Percentiles rank a stretch among this genome's conserved stretches.
phyloP scores from a whole-genome alignment of 1,140 invertebrate genomes.

The Pemphigus obesinymphae region DNA sequence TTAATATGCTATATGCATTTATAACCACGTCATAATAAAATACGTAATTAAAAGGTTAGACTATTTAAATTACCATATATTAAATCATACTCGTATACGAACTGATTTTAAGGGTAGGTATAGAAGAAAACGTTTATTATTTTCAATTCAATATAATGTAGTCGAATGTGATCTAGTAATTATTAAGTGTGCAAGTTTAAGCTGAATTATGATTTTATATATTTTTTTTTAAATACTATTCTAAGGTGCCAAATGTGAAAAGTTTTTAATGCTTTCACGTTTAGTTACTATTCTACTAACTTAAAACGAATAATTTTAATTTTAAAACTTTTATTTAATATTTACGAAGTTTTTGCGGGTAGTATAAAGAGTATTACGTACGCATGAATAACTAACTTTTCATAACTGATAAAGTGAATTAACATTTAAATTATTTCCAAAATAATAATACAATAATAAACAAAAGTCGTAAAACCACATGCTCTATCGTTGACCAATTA shows the following conservation, averaged over 20 bases:
- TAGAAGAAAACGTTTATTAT: too few relatives aligned
- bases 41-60: too few relatives aligned
- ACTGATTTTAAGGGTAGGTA: too few relatives aligned
- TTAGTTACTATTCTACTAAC: not conserved
- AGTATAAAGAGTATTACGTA: not conserved
- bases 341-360: not conserved
- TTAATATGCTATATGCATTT: too few relatives aligned
- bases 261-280: not conserved
- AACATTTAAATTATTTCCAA: constrained; percentile 12
- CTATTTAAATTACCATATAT: too few relatives aligned
- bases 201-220: not conserved
- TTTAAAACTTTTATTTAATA: constrained; percentile 15
- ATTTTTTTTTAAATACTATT: not conserved
- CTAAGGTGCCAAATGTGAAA: not conserved
- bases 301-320: not conserved
- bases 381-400: not conserved
- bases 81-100: too few relatives aligned
- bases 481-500: not conserved
- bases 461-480: too few relatives aligned
- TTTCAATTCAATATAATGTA: too few relatives aligned
- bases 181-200: too few relatives aligned
- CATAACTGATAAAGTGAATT: not conserved
- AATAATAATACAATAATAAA: not conserved
- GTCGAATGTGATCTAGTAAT: too few relatives aligned
- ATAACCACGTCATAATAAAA: too few relatives aligned